Evolutionary conservation across 2,113 vertebrate genomes (phyloP).

Genomic region (Pangasianodon gigas): DNA sequence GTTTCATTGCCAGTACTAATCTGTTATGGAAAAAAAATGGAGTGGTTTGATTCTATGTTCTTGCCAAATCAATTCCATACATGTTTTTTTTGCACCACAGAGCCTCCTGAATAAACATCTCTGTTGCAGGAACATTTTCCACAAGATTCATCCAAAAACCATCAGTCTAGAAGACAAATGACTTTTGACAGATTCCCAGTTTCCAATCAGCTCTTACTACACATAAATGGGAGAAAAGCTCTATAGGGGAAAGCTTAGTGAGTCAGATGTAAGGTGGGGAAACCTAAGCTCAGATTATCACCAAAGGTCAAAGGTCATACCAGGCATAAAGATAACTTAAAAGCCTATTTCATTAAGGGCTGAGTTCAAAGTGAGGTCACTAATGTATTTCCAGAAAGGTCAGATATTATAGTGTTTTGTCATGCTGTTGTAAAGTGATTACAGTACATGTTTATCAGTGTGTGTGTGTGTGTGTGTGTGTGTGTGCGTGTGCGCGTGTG

Average conservation of each 20-base stretch:
- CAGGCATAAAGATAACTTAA: neutral
- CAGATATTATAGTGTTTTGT: too few species aligned
- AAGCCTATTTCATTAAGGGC: neutral
- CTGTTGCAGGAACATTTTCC: constrained; percentile 1
- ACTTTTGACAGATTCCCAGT: constrained; percentile 7
- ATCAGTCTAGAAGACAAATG: neutral
- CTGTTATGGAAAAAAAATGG: constrained; percentile 10
- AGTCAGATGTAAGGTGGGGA: neutral
- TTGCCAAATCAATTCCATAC: constrained; percentile 25
- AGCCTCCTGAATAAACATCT: neutral
- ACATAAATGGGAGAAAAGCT: neutral
- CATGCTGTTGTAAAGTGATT: too few species aligned
- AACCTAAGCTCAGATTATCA: neutral
- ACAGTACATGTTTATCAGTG: neutral
- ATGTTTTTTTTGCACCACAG: neutral
- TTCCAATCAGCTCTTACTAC: neutral
- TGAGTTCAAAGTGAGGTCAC: neutral
- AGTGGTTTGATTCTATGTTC: neutral
- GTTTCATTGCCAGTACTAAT: neutral
- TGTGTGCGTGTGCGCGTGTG: neutral
- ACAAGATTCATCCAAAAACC: neutral
- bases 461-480: neutral
- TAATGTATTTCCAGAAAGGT: neutral
- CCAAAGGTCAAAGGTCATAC: neutral
- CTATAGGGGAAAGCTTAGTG: neutral